Percentiles rank a stretch among this genome's conserved stretches.
Evolutionary conservation across 2,888 invertebrate species (phyloP).

Genomic region (Athetis lepigone): DNA sequence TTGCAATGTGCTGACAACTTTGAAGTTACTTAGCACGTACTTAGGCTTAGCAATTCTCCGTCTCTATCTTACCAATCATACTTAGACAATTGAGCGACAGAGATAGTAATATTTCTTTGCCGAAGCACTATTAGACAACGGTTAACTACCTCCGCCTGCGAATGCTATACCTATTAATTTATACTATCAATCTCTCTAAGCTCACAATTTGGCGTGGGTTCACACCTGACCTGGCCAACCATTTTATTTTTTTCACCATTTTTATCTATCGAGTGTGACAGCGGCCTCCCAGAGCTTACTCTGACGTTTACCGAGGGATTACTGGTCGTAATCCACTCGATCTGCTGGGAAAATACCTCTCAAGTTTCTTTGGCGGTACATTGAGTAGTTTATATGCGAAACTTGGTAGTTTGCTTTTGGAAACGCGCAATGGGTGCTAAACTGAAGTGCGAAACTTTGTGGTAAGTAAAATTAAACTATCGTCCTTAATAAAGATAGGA

Average conservation of each 20-base stretch:
- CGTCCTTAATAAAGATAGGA: too few relatives aligned
- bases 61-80: too few relatives aligned
- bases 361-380: slow-evolving; percentile 15
- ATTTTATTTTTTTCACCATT: slow-evolving; percentile 47
- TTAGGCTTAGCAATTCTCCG: too few relatives aligned
- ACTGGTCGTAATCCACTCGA: slow-evolving; percentile 56
- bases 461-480: too few relatives aligned
- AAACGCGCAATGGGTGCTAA: slow-evolving; percentile 28
- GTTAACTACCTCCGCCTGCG: too few relatives aligned
- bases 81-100: too few relatives aligned
- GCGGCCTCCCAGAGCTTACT: slow-evolving; percentile 40
- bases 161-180: too few relatives aligned
- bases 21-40: too few relatives aligned
- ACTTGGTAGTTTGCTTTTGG: slow-evolving; percentile 13
- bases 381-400: slow-evolving; percentile 12
- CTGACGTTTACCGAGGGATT: slow-evolving; percentile 46
- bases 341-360: slow-evolving; percentile 50
- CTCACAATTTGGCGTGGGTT: slow-evolving; percentile 6
- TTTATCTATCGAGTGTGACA: slow-evolving; percentile 56
- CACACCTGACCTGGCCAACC: slow-evolving; percentile 47
- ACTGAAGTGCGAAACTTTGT: slow-evolving; percentile 15
- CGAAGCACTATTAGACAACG: too few relatives aligned
- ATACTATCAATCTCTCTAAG: too few relatives aligned
- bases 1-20: too few relatives aligned
- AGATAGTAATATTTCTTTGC: too few relatives aligned